Base-by-base conservation (phyloP, 2,888 invertebrate genomes). In the Lepeophtheirus nordmannii region DNA sequence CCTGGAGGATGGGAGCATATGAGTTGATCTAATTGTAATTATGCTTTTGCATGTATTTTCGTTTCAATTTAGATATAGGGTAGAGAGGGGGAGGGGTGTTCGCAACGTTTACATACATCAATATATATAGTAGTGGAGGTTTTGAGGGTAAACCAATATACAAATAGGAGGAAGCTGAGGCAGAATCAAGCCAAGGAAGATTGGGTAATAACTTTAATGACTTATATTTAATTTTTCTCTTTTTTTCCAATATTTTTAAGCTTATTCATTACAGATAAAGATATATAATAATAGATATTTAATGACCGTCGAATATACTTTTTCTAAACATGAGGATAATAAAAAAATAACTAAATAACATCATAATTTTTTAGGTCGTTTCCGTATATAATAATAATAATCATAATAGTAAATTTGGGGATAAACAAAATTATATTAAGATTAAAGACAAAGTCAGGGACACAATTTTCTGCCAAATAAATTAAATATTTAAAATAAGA, bases 241-340 rank as follows among this genome's bases (percentile, higher is more conserved):
- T 46, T 46, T 46, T 46, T 46, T 17, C 53, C 14, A 46, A n/a
- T n/a, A n/a, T 46, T 46, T 46, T 46, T 46, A 46, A 46, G 53
- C 53, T 46, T 46, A 46, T 46, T 46, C 53, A 46, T 46, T 46
- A 46, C 53, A 46, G 53, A 46, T 46, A 46, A 46, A 14, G 14
- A 46, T 46, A 46, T 14, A 46, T 46, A 46, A 17, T n/a, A 17
- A 46, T 14, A 46, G 14, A 46, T 46, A 46, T 46, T n/a, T 46
- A 46, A n/a, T n/a, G 53, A 46, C 53, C 53, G 53, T 46, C 53
- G 53, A 46, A 46, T 46, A 46, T 46, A 46, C 53, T 46, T 46
- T 46, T 46, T 46, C 53, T 46, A 46, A 46, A 46, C 53, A 46
- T 17, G 17, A 46, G 53, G 17, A 46, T 46, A 46, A 46, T 46